These are phyloP conservation scores for Cydia strobilella DNA, from an alignment of 1,140 invertebrate species.

Conservation along the genomic window DNA sequence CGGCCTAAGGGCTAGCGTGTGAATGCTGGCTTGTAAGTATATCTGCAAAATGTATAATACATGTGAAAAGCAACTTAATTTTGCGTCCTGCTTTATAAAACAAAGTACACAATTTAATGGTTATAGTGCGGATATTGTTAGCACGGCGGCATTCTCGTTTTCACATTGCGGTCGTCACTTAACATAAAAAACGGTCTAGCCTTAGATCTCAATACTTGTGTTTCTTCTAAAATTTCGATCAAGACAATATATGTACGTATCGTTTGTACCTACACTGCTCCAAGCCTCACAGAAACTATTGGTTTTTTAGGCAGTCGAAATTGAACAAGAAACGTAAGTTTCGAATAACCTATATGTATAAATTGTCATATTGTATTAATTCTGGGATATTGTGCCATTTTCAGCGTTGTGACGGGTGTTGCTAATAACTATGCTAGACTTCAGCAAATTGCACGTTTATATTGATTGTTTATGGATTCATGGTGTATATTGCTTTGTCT, in stretches of 20 bases:
- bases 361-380: slow-evolving; percentile 39
- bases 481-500: slow-evolving; percentile 41
- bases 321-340: slow-evolving; percentile 41
- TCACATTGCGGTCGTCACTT: slow-evolving; percentile 36
- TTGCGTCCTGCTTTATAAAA: neutral
- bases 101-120: neutral
- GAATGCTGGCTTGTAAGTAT: neutral
- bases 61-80: neutral
- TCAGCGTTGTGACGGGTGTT: slow-evolving; percentile 50
- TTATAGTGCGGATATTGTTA: neutral
- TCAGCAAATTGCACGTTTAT: slow-evolving; percentile 24
- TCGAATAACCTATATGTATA: slow-evolving; percentile 28
- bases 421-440: slow-evolving; percentile 35
- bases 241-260: neutral
- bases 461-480: slow-evolving; percentile 1
- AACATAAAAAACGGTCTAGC: slow-evolving; percentile 26
- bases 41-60: neutral
- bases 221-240: slow-evolving; percentile 41
- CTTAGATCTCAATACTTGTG: slow-evolving; percentile 38
- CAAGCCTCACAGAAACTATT: neutral
- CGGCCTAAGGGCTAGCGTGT: neutral
- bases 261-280: neutral
- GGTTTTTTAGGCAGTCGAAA: slow-evolving; percentile 36
- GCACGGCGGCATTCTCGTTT: slow-evolving; percentile 30
- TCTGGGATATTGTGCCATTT: slow-evolving; percentile 59